phyloP scores from a whole-genome alignment of 2,113 vertebrate species.

The Pteronura brasiliensis region DNA sequence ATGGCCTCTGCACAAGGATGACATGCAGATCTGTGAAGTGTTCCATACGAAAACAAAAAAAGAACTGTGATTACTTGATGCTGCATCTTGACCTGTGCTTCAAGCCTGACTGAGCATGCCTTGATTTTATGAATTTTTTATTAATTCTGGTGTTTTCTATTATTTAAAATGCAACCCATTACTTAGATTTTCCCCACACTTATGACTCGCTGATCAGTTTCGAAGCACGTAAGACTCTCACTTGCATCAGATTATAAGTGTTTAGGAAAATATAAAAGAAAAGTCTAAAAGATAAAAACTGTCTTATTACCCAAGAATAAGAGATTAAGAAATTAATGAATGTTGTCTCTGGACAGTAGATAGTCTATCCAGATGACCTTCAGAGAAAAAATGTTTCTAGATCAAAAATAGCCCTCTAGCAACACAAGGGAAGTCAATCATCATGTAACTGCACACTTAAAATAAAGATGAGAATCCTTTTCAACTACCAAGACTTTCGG shows the following conservation, averaged over 20 bases:
- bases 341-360: neutral
- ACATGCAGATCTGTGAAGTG: neutral
- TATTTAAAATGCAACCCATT: neutral
- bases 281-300: neutral
- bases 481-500: neutral
- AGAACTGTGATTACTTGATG: neutral
- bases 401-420: neutral
- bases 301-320: neutral
- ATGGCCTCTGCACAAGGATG: neutral
- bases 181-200: neutral
- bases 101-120: neutral
- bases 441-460: neutral
- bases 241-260: neutral
- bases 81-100: neutral
- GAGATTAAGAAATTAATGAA: neutral
- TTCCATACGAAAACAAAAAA: neutral
- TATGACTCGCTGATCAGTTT: neutral
- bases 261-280: neutral
- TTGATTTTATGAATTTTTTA: neutral
- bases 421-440: neutral
- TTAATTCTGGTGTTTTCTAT: neutral
- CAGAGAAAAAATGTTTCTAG: neutral
- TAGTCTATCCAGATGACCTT: neutral
- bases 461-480: neutral
- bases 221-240: neutral